A percentile compares a stretch with the other conserved stretches of the same genome.
These are phyloP conservation scores for Liolophura sinensis DNA, from an alignment of 1,140 invertebrate species.

Conservation along the genomic window DNA sequence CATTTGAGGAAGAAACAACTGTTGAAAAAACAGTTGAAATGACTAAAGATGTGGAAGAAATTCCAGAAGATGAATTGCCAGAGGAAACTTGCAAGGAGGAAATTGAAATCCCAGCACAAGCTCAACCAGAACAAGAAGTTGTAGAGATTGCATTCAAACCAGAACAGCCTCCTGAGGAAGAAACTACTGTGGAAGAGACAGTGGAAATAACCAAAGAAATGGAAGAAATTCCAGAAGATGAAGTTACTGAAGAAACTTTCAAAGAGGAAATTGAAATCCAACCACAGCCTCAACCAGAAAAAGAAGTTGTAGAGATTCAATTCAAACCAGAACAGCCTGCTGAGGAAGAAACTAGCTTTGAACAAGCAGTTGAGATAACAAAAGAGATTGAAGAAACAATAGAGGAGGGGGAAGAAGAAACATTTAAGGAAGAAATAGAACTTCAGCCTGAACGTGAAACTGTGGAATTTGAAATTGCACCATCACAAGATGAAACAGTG, in stretches of 20 bases:
- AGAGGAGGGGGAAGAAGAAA: background rate
- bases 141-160: constrained; percentile 9
- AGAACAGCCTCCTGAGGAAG: background rate
- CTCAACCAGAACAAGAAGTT: constrained; percentile 8
- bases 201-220: background rate
- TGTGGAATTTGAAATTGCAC: no score
- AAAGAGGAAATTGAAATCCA: background rate
- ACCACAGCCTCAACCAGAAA: no score
- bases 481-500: no score
- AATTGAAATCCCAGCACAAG: background rate
- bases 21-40: background rate
- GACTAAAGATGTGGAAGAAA: background rate
- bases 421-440: background rate
- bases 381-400: background rate
- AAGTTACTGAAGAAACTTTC: background rate
- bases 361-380: background rate
- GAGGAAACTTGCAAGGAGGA: background rate
- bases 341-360: background rate
- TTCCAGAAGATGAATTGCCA: constrained; percentile 1
- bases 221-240: constrained; percentile 8
- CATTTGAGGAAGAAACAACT: constrained; percentile 2
- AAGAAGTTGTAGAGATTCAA: no score
- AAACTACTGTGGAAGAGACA: background rate
- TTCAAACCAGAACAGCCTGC: background rate
- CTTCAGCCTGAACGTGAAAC: no score